Conservation (phyloP, 2,797 vertebrate genomes). For the Labeo calbasu region DNA sequence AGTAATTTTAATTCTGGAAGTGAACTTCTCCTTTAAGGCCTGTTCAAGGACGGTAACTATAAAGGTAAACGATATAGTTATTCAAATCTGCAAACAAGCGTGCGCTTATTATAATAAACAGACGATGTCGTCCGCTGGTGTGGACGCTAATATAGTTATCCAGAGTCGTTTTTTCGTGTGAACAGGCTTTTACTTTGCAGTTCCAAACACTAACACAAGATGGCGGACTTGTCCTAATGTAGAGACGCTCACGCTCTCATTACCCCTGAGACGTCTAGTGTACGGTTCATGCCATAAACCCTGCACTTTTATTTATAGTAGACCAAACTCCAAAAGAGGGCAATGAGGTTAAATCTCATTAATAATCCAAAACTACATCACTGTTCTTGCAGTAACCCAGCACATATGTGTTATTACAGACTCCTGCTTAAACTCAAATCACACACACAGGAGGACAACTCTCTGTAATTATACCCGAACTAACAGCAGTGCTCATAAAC, state of each 20-base stretch:
- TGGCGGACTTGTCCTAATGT: background rate
- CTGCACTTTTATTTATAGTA: background rate
- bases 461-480: constrained; percentile 58
- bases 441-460: constrained; percentile 34
- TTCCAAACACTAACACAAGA: background rate
- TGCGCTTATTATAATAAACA: too few relatives aligned
- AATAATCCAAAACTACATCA: constrained; percentile 5
- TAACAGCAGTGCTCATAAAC: constrained; percentile 54
- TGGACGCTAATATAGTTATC: too few relatives aligned
- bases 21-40: too few relatives aligned
- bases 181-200: background rate
- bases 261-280: too few relatives aligned
- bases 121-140: too few relatives aligned
- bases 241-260: background rate
- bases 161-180: too few relatives aligned
- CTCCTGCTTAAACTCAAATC: constrained; percentile 38
- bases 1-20: too few relatives aligned
- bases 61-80: too few relatives aligned
- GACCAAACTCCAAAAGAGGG: background rate
- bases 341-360: constrained; percentile 19
- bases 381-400: background rate
- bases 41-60: too few relatives aligned
- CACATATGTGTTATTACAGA: constrained; percentile 17
- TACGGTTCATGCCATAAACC: background rate
- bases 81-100: too few relatives aligned